These are phyloP conservation scores for Dendrophyllia cribrosa DNA, from an alignment of 64 coral and sea anemone genomes.

Conservation along the genomic window DNA sequence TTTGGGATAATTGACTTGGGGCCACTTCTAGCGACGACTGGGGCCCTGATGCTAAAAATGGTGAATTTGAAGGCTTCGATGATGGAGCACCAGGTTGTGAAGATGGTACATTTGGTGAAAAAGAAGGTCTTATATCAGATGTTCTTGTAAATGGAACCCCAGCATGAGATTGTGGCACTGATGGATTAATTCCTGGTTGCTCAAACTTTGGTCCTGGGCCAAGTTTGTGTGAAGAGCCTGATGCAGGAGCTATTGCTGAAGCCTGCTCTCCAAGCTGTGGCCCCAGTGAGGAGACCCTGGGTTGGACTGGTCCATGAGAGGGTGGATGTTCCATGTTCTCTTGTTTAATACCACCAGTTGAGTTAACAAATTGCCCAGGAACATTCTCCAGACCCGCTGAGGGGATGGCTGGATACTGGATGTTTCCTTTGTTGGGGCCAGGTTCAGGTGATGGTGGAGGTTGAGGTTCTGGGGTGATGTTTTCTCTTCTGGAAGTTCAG, in stretches of 20 bases:
- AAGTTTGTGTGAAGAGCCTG: neutral
- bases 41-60: neutral
- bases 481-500: slow-evolving; percentile 64
- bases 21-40: neutral
- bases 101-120: neutral
- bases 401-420: neutral
- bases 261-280: neutral
- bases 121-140: neutral
- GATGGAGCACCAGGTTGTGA: neutral
- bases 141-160: neutral
- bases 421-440: neutral
- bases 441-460: neutral
- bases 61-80: neutral
- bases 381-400: neutral
- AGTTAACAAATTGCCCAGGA: neutral
- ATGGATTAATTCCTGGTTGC: neutral
- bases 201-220: neutral
- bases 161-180: neutral
- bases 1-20: neutral
- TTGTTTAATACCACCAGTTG: slow-evolving; percentile 1
- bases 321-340: neutral
- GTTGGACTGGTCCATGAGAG: neutral
- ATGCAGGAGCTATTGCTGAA: neutral
- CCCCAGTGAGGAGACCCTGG: neutral
- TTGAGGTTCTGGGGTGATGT: slow-evolving; percentile 12